Percentiles rank a stretch among this genome's conserved stretches.
phyloP scores from a whole-genome alignment of 1,140 invertebrate genomes.

The Bilobella aurantiaca region DNA sequence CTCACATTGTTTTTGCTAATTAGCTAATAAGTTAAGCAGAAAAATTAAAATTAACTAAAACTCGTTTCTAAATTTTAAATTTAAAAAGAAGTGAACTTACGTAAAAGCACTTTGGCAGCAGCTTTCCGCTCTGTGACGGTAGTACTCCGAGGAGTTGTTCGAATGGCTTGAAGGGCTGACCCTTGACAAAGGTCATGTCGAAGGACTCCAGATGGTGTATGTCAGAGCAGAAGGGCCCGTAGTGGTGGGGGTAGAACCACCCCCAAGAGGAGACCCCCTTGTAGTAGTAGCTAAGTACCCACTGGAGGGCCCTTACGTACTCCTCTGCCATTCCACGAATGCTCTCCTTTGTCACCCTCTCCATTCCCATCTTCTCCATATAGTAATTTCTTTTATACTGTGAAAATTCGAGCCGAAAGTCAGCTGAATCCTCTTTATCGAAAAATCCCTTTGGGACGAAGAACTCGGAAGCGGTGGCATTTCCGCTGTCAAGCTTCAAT shows the following conservation, averaged over 20 bases:
- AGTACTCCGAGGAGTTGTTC: conserved; percentile 88
- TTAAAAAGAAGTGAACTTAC: conserved; percentile 21
- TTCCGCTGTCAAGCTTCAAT: conserved; percentile 3
- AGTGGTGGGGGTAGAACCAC: conserved; percentile 95
- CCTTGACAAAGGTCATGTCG: conserved; percentile 55
- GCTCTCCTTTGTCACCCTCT: conserved; percentile 61
- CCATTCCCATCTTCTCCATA: conserved; percentile 73
- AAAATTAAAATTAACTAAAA: conserved; percentile 33
- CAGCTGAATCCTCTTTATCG: conserved; percentile 36
- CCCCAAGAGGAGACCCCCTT: conserved; percentile 92
- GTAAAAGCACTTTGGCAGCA: conserved; percentile 56
- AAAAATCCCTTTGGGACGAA: conserved; percentile 48
- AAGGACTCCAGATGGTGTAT: conserved; percentile 60
- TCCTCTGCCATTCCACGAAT: conserved; percentile 67
- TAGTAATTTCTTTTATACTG: conserved; percentile 86
- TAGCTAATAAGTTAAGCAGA: no score
- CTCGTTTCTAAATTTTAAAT: conserved; percentile 3
- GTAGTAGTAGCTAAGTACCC: conserved; percentile 95
- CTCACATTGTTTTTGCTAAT: no score
- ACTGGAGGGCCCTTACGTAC: conserved; percentile 87
- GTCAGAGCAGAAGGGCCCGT: conserved; percentile 91
- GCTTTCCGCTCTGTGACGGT: conserved; percentile 55
- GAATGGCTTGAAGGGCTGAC: conserved; percentile 83
- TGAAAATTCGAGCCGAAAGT: conserved; percentile 56
- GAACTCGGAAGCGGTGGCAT: conserved; percentile 24